These are phyloP conservation scores for Zonotrichia leucophrys DNA, from an alignment of 2,113 vertebrate species.

Conservation along the genomic window DNA sequence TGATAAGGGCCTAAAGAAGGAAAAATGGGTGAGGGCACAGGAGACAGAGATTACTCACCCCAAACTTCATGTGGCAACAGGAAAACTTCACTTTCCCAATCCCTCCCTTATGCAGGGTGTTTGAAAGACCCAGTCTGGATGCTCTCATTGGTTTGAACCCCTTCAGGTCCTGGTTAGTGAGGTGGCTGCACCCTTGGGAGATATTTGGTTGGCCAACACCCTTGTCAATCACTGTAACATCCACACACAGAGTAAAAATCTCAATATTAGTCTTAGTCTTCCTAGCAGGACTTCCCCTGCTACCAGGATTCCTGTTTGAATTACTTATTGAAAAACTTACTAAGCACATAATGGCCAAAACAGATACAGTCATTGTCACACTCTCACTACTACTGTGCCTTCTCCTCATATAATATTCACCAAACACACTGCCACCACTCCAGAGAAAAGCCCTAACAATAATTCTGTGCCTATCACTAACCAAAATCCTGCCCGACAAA, in stretches of 20 bases:
- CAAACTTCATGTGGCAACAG: neutral
- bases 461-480: too few relatives aligned
- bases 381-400: neutral
- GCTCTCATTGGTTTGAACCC: neutral
- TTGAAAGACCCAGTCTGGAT: neutral
- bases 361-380: neutral
- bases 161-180: neutral
- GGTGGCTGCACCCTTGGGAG: neutral
- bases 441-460: neutral
- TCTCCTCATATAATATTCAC: neutral
- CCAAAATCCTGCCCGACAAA: neutral
- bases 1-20: neutral
- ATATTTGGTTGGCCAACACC: neutral
- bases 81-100: neutral
- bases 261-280: neutral
- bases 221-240: neutral
- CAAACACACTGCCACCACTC: neutral
- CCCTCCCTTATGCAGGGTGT: neutral
- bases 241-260: neutral
- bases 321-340: neutral
- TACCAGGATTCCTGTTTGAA: neutral
- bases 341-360: neutral
- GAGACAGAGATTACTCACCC: neutral
- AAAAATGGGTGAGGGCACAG: neutral
- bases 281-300: too few relatives aligned